Evolutionary conservation across 2,888 invertebrate genomes (phyloP), one percentile per base, ranked within the genome.

Genomic region (Isoperla grammatica): DNA sequence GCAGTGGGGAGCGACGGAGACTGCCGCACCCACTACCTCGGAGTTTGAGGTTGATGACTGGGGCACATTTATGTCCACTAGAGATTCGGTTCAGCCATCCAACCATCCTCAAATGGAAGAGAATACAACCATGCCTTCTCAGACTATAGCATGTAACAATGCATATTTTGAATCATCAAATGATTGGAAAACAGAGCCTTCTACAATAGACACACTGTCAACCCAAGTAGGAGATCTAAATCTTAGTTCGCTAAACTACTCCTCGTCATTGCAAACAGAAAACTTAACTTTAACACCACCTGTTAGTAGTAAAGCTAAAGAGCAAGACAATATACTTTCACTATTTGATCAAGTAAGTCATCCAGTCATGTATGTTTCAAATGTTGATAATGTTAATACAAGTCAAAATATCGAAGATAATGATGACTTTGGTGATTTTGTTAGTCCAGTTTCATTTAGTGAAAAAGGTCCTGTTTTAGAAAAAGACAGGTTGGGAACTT

Each of bases 381-480:
- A 29, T 29, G 8, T 29, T 29, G 29, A 29, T 29, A 29, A 8
- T 29, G 5, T 29, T 29, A 29, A 8, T 29, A 29, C 29, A 29
- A 29, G 19, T 45, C 4, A 19, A 17, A 2, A n/a, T 45, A 13
- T 17, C 20, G 58, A 64, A 39, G 61, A 62, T 13, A 42, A 61
- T 39, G 64, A 66, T 63, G 67, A 67, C 17, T 67, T 66, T 63
- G 65, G 65, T 20, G 67, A 67, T 23, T 67, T 67, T 63, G 61
- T 67, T 17, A 63, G 65, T 15, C 62, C 65, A 4, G 61, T 29
- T 29, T 29, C 29, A 29, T 29, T 29, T 29, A 8, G 29, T 29
- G n/a, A n/a, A n/a, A n/a, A n/a, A n/a, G n/a, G n/a, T n/a, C n/a
- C n/a, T n/a, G 29, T 29, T 8, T 4, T 29, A 37, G 13, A 50